Evolutionary conservation across 2,888 invertebrate species (phyloP).

Genomic region (Microctonus aethiopoides): DNA sequence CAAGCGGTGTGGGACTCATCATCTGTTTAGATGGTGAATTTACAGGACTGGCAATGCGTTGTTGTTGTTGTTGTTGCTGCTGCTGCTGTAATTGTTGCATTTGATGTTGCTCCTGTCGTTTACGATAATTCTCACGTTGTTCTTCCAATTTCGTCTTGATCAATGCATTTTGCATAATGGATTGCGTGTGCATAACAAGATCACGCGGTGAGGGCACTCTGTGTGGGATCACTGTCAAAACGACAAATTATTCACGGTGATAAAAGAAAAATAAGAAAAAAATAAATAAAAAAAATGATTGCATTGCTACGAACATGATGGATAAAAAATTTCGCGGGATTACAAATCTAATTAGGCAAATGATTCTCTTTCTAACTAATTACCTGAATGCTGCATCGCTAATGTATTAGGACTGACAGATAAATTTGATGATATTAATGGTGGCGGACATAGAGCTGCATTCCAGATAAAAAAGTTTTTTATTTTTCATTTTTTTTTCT

Average conservation of each 20-base stretch:
- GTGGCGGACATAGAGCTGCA: constrained; percentile 75
- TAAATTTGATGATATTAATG: constrained; percentile 74
- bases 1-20: constrained; percentile 77
- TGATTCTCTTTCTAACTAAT: constrained; percentile 42
- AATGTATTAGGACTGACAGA: constrained; percentile 77
- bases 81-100: constrained; percentile 75
- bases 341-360: not conserved
- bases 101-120: constrained; percentile 76
- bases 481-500: not conserved
- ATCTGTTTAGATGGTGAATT: constrained; percentile 68
- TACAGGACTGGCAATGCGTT: constrained; percentile 57
- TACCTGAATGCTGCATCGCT: constrained; percentile 77
- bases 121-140: constrained; percentile 85
- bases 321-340: not conserved
- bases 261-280: not conserved
- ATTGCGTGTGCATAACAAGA: constrained; percentile 85
- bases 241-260: constrained; percentile 35
- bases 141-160: constrained; percentile 91
- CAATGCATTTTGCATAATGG: constrained; percentile 86
- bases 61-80: constrained; percentile 51
- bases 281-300: not conserved
- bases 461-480: constrained; percentile 65
- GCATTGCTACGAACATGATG: not conserved
- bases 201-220: constrained; percentile 87
- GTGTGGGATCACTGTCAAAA: constrained; percentile 73